A percentile compares a stretch with the other conserved stretches of the same genome.
phyloP scores from a whole-genome alignment of 2,113 vertebrate genomes.

The Catharus fuscescens region DNA sequence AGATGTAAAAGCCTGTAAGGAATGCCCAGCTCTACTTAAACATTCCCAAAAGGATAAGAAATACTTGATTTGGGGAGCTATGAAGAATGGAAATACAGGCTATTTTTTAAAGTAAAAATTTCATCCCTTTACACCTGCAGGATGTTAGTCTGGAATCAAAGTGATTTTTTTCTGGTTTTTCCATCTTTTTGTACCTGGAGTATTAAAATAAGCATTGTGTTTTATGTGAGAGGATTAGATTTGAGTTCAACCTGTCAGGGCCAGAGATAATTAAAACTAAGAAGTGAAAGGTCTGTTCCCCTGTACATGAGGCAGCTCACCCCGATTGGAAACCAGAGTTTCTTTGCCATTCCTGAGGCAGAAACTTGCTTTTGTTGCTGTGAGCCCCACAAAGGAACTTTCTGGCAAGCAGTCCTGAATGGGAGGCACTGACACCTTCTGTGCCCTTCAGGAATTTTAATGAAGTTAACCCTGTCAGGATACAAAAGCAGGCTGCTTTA shows the following conservation, averaged over 20 bases:
- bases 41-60: background rate
- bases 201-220: background rate
- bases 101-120: background rate
- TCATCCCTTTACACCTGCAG: background rate
- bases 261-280: background rate
- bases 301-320: background rate
- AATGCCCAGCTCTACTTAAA: background rate
- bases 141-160: background rate
- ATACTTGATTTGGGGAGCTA: background rate
- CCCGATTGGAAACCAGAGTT: background rate
- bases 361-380: slow-evolving; percentile 6
- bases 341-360: background rate
- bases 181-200: background rate
- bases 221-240: background rate
- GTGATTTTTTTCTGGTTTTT: fast-evolving
- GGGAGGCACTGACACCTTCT: slow-evolving; percentile 9
- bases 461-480: background rate
- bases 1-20: background rate
- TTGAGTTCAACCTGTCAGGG: background rate
- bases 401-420: background rate
- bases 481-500: background rate
- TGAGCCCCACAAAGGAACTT: background rate
- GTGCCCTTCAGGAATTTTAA: slow-evolving; percentile 8
- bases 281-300: background rate
- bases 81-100: background rate